A percentile compares a stretch with the other conserved stretches of the same genome.
Conservation (phyloP, 2,797 vertebrate species). For the Myioborus melanocephalus region DNA sequence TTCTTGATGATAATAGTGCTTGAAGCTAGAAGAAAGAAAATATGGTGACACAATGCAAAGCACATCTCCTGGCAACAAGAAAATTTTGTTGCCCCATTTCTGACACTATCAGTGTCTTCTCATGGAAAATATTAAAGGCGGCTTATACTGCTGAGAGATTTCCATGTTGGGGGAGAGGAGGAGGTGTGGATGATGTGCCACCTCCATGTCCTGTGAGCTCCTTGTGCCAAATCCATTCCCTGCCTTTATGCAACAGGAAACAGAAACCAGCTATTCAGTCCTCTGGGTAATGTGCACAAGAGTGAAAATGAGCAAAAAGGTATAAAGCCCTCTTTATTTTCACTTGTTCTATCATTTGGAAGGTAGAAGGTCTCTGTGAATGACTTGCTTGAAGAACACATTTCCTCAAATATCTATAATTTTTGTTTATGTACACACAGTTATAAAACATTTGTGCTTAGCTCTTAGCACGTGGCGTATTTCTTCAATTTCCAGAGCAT, state of each 20-base stretch:
- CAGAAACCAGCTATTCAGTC: background rate
- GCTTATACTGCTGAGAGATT: background rate
- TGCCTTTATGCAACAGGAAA: background rate
- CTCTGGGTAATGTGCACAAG: accelerated
- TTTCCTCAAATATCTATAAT: background rate
- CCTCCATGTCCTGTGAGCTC: background rate
- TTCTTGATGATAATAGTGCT: background rate
- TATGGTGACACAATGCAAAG: background rate
- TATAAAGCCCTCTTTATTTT: background rate
- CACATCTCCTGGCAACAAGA: background rate
- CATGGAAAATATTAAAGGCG: background rate
- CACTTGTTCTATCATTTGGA: background rate
- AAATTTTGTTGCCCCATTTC: background rate
- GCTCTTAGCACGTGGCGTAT: background rate
- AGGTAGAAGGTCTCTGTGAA: background rate
- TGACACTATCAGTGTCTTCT: background rate
- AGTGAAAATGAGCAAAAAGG: background rate
- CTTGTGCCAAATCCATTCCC: background rate
- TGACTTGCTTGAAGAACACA: background rate
- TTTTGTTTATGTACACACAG: background rate
- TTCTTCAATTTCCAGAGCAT: background rate
- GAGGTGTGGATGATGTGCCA: background rate
- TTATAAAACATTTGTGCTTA: background rate
- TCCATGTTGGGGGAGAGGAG: background rate
- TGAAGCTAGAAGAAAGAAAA: background rate